Base-by-base conservation (phyloP, 2,113 vertebrate species). In the Camelus dromedarius region DNA sequence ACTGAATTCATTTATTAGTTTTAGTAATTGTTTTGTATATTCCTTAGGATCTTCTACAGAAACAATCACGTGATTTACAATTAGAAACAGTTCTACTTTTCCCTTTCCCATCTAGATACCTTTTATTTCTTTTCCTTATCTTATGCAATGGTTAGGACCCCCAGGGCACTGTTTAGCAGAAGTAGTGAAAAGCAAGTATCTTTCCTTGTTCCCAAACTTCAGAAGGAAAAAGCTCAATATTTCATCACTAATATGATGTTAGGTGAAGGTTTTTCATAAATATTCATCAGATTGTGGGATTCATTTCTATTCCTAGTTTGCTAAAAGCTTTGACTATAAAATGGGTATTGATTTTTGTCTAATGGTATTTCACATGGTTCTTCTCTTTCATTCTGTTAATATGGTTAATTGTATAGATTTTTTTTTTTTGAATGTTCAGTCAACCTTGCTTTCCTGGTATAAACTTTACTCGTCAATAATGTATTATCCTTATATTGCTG, bases 191-290 rank as follows among this genome's bases (percentile, higher is more conserved):
- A 83, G 35, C 46, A 92, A 77, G 14, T 50, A 62, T 48, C 48
- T 48, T 75, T 83, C 3, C 82, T 81, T 58, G 6, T 72, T 93
- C 19, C 50, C 8, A 76, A 0, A 54, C 42, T 91, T 88, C 8
- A 62, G 20, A 96, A 95, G 11, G 32, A 81, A 46, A 60, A 0
- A 85, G 20, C 58, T 93, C 42, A 66, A 11, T n/a, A 90, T 81
- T 54, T 77, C 19, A 64, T 26, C 14, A 32, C 30, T 48, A 75
- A 87, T 22, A 75, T 19, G 22, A 26, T 8, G 3, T 22, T 76
- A 87, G 42, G 18, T 73, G 22, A 48, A 90, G 30, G 42, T 24
- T 70, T 93, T 82, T 73, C 76, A 46, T 81, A 93, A 93, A n/a
- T 32, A 12, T 64, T 86, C 56, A 88, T 88, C 14, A 48, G 30